Conservation (phyloP, 2,888 invertebrate genomes). For the Drosophila acutilabella region DNA sequence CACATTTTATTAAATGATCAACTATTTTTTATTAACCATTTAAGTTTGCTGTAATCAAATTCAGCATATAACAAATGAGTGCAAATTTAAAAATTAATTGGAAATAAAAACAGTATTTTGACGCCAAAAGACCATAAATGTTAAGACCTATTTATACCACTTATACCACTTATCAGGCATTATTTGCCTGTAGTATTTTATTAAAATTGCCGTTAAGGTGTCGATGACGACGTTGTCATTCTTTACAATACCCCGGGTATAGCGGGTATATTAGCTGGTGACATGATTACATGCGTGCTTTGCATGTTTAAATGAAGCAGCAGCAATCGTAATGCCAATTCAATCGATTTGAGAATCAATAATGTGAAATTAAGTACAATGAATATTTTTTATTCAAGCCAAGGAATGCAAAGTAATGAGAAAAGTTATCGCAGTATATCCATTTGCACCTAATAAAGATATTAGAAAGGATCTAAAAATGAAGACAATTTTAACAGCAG, state of each 20-base stretch:
- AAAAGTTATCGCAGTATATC: too few relatives aligned
- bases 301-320: background rate
- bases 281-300: background rate
- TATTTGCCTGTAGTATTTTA: conserved; percentile 79
- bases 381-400: too few relatives aligned
- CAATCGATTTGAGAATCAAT: too few relatives aligned
- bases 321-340: too few relatives aligned
- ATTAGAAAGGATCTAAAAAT: too few relatives aligned
- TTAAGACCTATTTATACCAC: conserved; percentile 60
- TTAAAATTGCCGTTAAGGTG: conserved; percentile 42
- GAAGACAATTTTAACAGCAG: too few relatives aligned
- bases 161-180: conserved; percentile 81
- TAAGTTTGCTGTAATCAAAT: too few relatives aligned
- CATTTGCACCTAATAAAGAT: too few relatives aligned
- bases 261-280: conserved; percentile 17
- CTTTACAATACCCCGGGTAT: conserved; percentile 32
- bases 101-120: background rate
- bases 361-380: too few relatives aligned
- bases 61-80: too few relatives aligned
- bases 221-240: conserved; percentile 20
- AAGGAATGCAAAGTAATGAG: too few relatives aligned
- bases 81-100: conserved; percentile 1
- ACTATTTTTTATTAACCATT: background rate
- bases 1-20: background rate
- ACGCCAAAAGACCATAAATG: too few relatives aligned